Evolutionary conservation across 2,888 invertebrate species (phyloP), one percentile per base, ranked within the genome.

Genomic region (Orthosia incerta): DNA sequence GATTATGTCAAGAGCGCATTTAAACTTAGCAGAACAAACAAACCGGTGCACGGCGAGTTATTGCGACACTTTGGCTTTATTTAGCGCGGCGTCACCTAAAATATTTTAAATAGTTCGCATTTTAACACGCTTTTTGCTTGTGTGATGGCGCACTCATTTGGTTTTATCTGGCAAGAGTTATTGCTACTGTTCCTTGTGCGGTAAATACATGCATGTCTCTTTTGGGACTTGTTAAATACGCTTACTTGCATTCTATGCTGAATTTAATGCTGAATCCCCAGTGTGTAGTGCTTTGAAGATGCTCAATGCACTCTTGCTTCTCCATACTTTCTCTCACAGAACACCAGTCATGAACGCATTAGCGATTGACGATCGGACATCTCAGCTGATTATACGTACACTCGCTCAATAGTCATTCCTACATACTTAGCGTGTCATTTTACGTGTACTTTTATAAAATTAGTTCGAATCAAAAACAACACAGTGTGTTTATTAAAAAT

Each of bases 1-100:
- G 81, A 84, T 89, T 87, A 89, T 85, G 85, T 89, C 85, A 88
- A 85, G 85, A 86, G 82, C 78, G 87, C 84, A 86, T 89, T 88
- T 87, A 88, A 89, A 90, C 86, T 86, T 81, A 79, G 83, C 80
- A 82, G 86, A 82, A 84, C 85, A 87, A 89, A 89, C 89, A 89
- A 86, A 86, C 85, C 72, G 78, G 86, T 87, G 88, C 89, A 88
- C 70, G 74, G 77, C 72, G 82, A 86, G 87, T 88, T 88, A 87
- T 84, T 86, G 83, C 85, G 80, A 85, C 87, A 86, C 82, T 84
- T 85, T 80, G 79, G 80, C 81, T 86, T 87, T 83, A 81, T 83
- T 83, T 79, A 81, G 74, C 75, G 66, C 56, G 69, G 60, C 59
- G 80, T 68, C 74, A 75, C 77, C 60, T 70, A 79, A 76, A 86